These are phyloP conservation scores for Lithophane leautieri DNA, from an alignment of 2,888 invertebrate genomes.

Conservation along the genomic window DNA sequence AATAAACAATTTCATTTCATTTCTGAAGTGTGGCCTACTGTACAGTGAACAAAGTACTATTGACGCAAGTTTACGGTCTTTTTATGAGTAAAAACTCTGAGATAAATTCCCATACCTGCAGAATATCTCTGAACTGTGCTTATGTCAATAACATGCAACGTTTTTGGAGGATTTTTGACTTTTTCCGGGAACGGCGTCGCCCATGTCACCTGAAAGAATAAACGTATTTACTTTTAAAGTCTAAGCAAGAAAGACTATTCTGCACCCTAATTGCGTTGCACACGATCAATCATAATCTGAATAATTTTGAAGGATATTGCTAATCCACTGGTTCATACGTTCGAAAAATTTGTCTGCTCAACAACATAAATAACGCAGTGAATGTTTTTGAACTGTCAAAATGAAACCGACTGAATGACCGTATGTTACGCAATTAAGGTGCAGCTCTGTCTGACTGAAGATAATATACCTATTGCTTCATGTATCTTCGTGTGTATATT, in stretches of 20 bases:
- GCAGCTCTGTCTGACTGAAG: neutral
- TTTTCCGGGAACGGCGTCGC: slow-evolving; percentile 72
- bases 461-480: neutral
- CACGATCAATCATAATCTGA: too few species aligned
- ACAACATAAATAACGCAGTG: too few species aligned
- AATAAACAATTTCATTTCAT: too few species aligned
- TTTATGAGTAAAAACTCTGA: neutral
- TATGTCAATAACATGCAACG: slow-evolving; percentile 68
- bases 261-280: too few species aligned
- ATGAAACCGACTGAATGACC: too few species aligned
- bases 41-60: neutral
- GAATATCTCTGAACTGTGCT: slow-evolving; percentile 48
- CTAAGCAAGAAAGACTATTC: neutral
- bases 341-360: too few species aligned
- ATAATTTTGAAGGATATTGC: too few species aligned
- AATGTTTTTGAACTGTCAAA: too few species aligned
- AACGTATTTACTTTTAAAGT: neutral
- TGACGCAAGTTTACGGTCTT: neutral
- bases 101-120: slow-evolving; percentile 55
- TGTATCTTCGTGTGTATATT: neutral
- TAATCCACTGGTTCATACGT: too few species aligned
- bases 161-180: slow-evolving; percentile 64
- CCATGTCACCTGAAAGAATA: slow-evolving; percentile 76
- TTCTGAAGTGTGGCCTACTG: too few species aligned
- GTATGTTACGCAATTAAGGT: too few species aligned